Conservation (phyloP, 2,113 vertebrate species). For the Nibea albiflora region DNA sequence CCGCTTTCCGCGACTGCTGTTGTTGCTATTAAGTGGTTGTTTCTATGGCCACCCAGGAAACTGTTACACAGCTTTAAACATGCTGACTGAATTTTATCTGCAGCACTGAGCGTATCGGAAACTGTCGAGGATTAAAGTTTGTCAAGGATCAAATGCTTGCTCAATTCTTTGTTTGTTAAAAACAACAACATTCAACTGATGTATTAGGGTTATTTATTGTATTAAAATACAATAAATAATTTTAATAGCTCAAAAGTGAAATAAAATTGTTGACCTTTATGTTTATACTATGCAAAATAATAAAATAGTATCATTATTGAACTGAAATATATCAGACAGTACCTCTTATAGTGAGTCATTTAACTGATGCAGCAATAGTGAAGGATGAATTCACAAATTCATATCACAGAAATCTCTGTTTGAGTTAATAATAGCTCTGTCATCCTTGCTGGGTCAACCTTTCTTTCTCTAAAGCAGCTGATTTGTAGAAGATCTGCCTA, state of each 20-base stretch:
- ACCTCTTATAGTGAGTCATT: background rate
- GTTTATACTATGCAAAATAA: background rate
- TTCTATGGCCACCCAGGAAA: background rate
- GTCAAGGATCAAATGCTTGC: background rate
- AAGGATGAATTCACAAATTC: background rate
- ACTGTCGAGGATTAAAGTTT: background rate
- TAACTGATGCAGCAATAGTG: background rate
- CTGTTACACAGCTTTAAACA: background rate
- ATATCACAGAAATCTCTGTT: background rate
- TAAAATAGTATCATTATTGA: background rate
- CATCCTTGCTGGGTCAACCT: slow-evolving; percentile 11
- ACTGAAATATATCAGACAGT: background rate
- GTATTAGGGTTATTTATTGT: too few species aligned
- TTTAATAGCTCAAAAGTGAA: background rate
- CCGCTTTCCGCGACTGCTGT: background rate
- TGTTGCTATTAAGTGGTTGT: background rate
- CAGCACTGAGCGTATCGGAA: background rate
- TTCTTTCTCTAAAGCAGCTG: background rate
- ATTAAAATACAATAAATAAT: too few species aligned
- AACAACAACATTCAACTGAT: too few species aligned
- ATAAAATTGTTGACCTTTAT: background rate
- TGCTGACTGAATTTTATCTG: background rate
- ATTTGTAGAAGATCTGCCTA: slow-evolving; percentile 7
- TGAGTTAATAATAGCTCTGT: slow-evolving; percentile 22
- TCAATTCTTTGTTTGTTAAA: background rate